Base-by-base conservation (phyloP, 2,797 vertebrate genomes). In the Peromyscus nudipes region DNA sequence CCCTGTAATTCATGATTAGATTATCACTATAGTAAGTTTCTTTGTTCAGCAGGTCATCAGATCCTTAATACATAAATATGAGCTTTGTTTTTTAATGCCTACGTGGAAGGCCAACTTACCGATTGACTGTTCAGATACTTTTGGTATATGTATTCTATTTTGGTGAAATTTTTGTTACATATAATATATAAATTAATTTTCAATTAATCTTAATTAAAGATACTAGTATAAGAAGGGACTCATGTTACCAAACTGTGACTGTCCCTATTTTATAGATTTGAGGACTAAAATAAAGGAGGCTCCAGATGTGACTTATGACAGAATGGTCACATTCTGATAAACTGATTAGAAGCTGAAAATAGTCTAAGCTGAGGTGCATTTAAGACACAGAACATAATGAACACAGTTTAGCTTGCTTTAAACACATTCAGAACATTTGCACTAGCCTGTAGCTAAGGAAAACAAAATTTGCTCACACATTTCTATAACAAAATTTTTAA, bases 161-260 rank as follows among this genome's bases (percentile, higher is more conserved):
- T 89, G 67, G 62, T 91, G 17, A 89, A 91, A 65, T 31, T 77
- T 95, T 96, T 95, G 88, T 92, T 91, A 90, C 84, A 60, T n/a
- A 76, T 8, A 23, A 95, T 34, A 75, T 60, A 79, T 6, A 95
- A 57, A 87, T 69, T 90, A 83, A 93, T 94, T 93, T 97, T 95
- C 80, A 90, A 73, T 65, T 85, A 84, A 79, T 85, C 25, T 79
- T 92, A 94, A 71, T 55, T 49, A 79, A 69, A 93, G 91, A 94
- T 73, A 89, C 89, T 94, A 29, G 16, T 95, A 46, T 90, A 81
- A 31, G n/a, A 95, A 91, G 88, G 13, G 90, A 90, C 49, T 95
- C 40, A 91, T 0, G 67, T 93, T 21, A 89, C 19, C 60, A 83
- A 96, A 84, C 37, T 65, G 37, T 85, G 25, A 81, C 46, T 88